Percentiles rank a stretch among this genome's conserved stretches.
Conservation (phyloP, 1,140 invertebrate species). For the Goniozus legneri region DNA sequence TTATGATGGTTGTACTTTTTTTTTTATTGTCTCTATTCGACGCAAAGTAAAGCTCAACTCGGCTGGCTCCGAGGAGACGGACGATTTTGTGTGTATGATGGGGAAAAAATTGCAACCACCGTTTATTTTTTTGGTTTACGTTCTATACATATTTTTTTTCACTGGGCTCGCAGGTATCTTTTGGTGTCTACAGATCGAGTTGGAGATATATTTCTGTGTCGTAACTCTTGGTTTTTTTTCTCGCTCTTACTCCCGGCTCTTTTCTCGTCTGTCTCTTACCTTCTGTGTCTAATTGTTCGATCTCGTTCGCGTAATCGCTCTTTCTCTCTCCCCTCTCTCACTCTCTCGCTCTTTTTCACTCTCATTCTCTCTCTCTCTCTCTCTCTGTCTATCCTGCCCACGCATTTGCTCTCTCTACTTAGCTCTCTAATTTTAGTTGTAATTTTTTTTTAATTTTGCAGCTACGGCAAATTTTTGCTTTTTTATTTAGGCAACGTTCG, state of each 20-base stretch:
- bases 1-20: constrained; percentile 51
- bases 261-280: constrained; percentile 9
- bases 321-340: constrained; percentile 7
- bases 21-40: constrained; percentile 8
- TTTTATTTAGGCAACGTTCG: too few relatives aligned
- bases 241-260: constrained; percentile 14
- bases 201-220: constrained; percentile 38
- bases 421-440: background rate
- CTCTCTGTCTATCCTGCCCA: too few relatives aligned
- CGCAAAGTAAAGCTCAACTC: too few relatives aligned
- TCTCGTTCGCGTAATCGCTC: constrained; percentile 3
- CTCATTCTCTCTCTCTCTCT: constrained; percentile 2
- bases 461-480: too few relatives aligned
- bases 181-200: constrained; percentile 38
- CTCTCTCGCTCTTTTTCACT: constrained; percentile 10
- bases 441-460: constrained; percentile 4
- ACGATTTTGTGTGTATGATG: too few relatives aligned
- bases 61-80: too few relatives aligned
- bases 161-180: constrained; percentile 49
- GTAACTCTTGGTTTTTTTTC: constrained; percentile 30
- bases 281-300: background rate
- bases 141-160: constrained; percentile 43
- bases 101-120: constrained; percentile 43
- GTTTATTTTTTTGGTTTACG: constrained; percentile 38
- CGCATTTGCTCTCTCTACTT: background rate